phyloP scores from a whole-genome alignment of 2,888 invertebrate genomes.

The Xestia xanthographa region DNA sequence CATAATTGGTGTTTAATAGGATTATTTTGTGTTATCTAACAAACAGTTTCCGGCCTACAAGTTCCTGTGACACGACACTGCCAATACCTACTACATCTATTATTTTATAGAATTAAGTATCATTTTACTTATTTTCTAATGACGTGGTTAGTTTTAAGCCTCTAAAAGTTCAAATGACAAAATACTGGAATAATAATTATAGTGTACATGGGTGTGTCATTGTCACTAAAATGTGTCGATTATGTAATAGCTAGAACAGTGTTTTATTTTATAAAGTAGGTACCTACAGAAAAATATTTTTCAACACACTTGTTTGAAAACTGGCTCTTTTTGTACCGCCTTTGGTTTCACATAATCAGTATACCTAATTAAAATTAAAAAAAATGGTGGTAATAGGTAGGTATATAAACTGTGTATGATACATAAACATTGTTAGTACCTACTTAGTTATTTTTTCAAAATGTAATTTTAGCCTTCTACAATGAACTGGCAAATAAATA shows the following conservation, averaged over 20 bases:
- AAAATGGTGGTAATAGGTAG: too few relatives aligned
- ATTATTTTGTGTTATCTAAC: constrained; percentile 37
- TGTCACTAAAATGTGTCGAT: constrained; percentile 21
- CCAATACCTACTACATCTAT: constrained; percentile 28
- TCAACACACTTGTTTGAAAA: background rate
- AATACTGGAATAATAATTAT: constrained; percentile 26
- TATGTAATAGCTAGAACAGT: constrained; percentile 2
- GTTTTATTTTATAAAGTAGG: constrained; percentile 11
- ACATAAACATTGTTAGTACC: too few relatives aligned
- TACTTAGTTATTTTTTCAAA: background rate
- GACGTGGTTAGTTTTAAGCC: constrained; percentile 33
- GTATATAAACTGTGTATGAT: too few relatives aligned
- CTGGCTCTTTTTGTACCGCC: background rate
- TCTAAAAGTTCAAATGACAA: constrained; percentile 25
- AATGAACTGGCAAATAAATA: background rate
- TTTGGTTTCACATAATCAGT: background rate
- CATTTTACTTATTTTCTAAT: constrained; percentile 39
- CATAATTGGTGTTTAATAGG: constrained; percentile 32
- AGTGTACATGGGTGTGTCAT: constrained; percentile 14
- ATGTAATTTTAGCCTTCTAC: background rate
- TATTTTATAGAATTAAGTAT: constrained; percentile 30
- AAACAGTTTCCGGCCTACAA: constrained; percentile 55
- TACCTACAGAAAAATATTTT: background rate
- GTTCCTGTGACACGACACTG: constrained; percentile 36
- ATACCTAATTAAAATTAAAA: too few relatives aligned